Conservation (phyloP, 2,888 invertebrate species). For the Thymelicus sylvestris region DNA sequence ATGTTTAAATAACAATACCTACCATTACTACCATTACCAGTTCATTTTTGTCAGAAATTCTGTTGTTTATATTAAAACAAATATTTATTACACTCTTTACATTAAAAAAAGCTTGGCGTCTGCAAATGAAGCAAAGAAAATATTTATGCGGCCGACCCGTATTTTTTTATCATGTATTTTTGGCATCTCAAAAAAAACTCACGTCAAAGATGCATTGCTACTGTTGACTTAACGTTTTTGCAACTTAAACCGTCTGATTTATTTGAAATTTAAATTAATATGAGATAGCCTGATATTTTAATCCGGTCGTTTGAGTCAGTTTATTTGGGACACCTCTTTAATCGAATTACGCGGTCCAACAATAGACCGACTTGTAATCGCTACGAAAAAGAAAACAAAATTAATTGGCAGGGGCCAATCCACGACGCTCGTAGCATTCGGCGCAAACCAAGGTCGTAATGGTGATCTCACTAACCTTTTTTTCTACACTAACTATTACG, state of each 20-base stretch:
- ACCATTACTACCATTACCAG: too few species aligned
- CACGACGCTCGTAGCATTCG: constrained; percentile 56
- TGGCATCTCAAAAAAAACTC: background rate
- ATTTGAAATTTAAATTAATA: background rate
- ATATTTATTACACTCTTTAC: background rate
- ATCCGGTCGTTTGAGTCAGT: constrained; percentile 10
- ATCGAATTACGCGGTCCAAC: constrained; percentile 36
- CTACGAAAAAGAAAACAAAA: constrained; percentile 56
- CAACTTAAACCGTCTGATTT: too few species aligned
- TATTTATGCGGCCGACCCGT: background rate
- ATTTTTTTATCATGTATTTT: background rate
- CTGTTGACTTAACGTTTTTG: too few species aligned
- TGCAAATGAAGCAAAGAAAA: background rate
- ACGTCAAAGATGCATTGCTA: too few species aligned
- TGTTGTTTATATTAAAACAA: background rate
- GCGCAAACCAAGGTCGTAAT: constrained; percentile 63
- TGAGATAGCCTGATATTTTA: background rate
- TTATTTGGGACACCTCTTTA: constrained; percentile 28
- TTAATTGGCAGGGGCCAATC: constrained; percentile 64
- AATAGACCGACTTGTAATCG: constrained; percentile 40
- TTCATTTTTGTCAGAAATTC: background rate
- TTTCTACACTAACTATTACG: constrained; percentile 65
- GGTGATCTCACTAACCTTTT: constrained; percentile 78
- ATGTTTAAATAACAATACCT: too few species aligned
- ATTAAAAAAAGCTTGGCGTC: background rate